phyloP scores from a whole-genome alignment of 2,888 invertebrate genomes.

The Sicus ferrugineus region DNA sequence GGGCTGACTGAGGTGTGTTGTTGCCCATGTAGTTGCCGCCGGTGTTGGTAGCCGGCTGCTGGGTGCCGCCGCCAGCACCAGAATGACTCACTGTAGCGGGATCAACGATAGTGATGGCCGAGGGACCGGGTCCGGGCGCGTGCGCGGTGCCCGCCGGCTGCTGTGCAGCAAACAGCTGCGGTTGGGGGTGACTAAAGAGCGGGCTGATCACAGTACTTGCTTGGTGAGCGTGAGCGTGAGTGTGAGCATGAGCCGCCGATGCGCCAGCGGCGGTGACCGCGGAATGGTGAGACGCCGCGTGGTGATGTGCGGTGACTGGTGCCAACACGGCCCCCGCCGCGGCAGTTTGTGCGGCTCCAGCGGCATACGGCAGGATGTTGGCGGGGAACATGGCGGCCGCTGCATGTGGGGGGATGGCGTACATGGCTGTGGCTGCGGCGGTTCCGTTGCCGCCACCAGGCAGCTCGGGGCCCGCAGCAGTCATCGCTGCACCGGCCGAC shows the following conservation, averaged over 20 bases:
- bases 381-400: constrained; percentile 61
- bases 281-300: constrained; percentile 38
- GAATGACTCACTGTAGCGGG: constrained; percentile 39
- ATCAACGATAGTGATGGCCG: constrained; percentile 47
- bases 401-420: constrained; percentile 62
- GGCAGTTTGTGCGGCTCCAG: constrained; percentile 47
- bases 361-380: constrained; percentile 62
- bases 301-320: constrained; percentile 36
- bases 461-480: constrained; percentile 48
- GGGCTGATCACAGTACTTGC: constrained; percentile 62
- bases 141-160: constrained; percentile 45
- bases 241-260: constrained; percentile 42
- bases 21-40: constrained; percentile 42
- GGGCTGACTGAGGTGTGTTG: constrained; percentile 60
- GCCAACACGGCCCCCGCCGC: constrained; percentile 39
- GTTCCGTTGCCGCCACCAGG: constrained; percentile 46
- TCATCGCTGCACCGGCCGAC: constrained; percentile 46
- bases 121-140: constrained; percentile 52
- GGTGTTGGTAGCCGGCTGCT: constrained; percentile 23
- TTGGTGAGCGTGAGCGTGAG: constrained; percentile 54
- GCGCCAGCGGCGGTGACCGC: constrained; percentile 44
- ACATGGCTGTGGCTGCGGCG: constrained; percentile 55
- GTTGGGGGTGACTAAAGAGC: constrained; percentile 49
- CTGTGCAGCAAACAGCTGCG: constrained; percentile 34
- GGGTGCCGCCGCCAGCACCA: neutral